Percentiles rank a stretch among this genome's conserved stretches.
These are phyloP conservation scores for Trinorchestia longiramus DNA, from an alignment of 1,140 invertebrate genomes.

Conservation along the genomic window DNA sequence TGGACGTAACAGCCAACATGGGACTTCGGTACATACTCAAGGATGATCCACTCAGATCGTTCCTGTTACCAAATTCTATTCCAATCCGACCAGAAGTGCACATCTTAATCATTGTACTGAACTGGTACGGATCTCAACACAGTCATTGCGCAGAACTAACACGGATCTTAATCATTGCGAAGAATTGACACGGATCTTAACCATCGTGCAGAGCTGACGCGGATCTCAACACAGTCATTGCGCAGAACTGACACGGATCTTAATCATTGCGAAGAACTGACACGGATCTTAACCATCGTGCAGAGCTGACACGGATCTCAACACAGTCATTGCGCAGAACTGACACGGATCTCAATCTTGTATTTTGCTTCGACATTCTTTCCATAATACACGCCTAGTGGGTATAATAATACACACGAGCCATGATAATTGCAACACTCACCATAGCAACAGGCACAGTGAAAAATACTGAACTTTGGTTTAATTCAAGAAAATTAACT, in stretches of 20 bases:
- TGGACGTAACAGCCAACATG: too few species aligned
- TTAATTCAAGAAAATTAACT: not conserved
- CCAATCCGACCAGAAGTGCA: not conserved
- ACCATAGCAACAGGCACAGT: too few species aligned
- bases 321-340: not conserved
- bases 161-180: too few species aligned
- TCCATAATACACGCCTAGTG: not conserved
- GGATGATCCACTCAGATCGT: not conserved
- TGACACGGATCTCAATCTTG: not conserved
- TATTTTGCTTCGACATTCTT: not conserved
- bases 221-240: too few species aligned
- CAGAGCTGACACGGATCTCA: too few species aligned
- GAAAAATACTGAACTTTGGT: not conserved
- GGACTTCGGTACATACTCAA: not conserved
- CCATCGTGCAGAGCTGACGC: too few species aligned
- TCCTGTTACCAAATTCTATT: not conserved
- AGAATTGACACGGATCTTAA: too few species aligned
- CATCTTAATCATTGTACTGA: too few species aligned
- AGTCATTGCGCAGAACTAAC: too few species aligned
- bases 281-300: not conserved
- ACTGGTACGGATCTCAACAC: too few species aligned
- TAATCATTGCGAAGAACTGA: too few species aligned
- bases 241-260: too few species aligned
- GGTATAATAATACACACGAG: not conserved
- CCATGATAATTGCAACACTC: not conserved